Conservation (phyloP, 2,888 invertebrate species). For the Emesis russula region DNA sequence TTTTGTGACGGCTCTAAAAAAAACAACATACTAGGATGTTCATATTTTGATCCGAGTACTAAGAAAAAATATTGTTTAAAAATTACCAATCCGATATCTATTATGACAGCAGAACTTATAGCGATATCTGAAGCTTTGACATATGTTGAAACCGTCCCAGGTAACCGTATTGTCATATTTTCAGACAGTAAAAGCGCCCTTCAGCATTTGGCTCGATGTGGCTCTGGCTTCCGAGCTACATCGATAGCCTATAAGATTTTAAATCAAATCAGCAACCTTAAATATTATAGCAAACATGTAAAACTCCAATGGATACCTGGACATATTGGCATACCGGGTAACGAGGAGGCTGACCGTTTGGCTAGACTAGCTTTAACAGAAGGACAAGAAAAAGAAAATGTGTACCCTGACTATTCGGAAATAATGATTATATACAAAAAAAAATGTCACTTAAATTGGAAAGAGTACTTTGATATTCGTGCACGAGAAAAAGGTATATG, state of each 20-base stretch:
- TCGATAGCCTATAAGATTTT: constrained; percentile 61
- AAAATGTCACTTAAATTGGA: not conserved
- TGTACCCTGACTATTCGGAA: not conserved
- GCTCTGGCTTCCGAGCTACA: constrained; percentile 43
- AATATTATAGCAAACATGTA: not conserved
- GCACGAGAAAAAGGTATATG: not conserved
- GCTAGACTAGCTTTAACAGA: constrained; percentile 31
- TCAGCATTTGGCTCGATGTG: constrained; percentile 63
- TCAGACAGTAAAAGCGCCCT: constrained; percentile 47
- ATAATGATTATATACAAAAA: not conserved
- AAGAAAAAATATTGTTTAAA: not conserved
- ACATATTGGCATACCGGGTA: constrained; percentile 45
- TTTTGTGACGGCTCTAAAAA: constrained; percentile 3
- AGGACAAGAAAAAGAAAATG: not conserved
- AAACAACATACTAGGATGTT: not conserved
- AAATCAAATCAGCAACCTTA: constrained; percentile 16
- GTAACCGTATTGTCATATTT: constrained; percentile 1
- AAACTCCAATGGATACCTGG: constrained; percentile 49
- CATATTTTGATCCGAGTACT: not conserved
- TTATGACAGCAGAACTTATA: not conserved
- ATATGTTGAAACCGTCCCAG: not conserved
- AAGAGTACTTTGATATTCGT: not conserved
- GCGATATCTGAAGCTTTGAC: not conserved
- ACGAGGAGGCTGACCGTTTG: constrained; percentile 35
- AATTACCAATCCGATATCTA: not conserved